Conservation (phyloP, 2,113 vertebrate species). For the Murina feae region DNA sequence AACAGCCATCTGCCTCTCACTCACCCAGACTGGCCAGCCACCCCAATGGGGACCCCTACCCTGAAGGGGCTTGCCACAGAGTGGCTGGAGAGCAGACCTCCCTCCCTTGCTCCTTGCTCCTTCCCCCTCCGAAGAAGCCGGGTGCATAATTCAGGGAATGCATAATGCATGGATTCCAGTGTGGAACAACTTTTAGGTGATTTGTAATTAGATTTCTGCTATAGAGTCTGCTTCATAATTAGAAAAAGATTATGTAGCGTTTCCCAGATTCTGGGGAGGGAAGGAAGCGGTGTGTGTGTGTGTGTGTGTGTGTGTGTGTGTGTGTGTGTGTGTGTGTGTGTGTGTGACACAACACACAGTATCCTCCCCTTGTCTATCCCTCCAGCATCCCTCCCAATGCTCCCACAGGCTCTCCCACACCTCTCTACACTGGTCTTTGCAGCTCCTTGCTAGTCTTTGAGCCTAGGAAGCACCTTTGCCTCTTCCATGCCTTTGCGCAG, state of each 20-base stretch:
- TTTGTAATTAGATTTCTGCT: slow-evolving; percentile 83
- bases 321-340: neutral
- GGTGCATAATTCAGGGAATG: slow-evolving; percentile 81
- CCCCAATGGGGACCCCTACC: too few species aligned
- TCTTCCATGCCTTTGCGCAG: neutral
- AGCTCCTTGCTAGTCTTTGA: neutral
- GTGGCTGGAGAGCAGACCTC: slow-evolving; percentile 69
- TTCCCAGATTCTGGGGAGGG: slow-evolving; percentile 70
- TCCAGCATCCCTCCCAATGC: neutral
- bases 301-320: neutral
- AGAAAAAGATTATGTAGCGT: slow-evolving; percentile 79
- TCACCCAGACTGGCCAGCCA: too few species aligned
- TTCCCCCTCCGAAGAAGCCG: slow-evolving; percentile 51
- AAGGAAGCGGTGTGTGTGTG: neutral
- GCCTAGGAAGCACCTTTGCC: neutral
- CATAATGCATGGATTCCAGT: slow-evolving; percentile 83
- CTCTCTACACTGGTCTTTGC: neutral
- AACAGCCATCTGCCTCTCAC: too few species aligned
- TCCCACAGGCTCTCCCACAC: neutral
- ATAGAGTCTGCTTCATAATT: slow-evolving; percentile 82
- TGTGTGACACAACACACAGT: neutral
- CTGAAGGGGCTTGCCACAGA: slow-evolving; percentile 68
- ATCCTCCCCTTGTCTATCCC: neutral
- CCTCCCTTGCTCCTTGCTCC: neutral
- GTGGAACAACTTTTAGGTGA: slow-evolving; percentile 82